Evolutionary conservation across 2,113 vertebrate species (phyloP).

Genomic region (Siphamia tubifer): DNA sequence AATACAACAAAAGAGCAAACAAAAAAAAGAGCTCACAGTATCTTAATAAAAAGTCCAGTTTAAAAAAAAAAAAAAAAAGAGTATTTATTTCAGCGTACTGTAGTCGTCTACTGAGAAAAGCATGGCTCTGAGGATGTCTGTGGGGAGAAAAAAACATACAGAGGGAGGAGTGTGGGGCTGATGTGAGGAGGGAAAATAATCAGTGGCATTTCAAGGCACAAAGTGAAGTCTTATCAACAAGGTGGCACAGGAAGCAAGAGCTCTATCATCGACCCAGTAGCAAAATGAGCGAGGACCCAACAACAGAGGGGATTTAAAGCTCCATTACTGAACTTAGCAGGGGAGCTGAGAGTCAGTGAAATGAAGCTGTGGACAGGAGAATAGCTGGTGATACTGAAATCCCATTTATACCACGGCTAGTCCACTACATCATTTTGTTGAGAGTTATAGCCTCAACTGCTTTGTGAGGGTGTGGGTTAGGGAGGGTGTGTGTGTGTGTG

Average conservation of each 20-base stretch:
- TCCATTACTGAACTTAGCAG: slow-evolving; percentile 68
- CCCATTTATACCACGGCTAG: slow-evolving; percentile 47
- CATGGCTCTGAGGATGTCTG: slow-evolving; percentile 35
- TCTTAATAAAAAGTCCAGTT: slow-evolving; percentile 30
- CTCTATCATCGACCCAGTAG: slow-evolving; percentile 46
- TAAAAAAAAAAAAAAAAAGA: slow-evolving; percentile 41
- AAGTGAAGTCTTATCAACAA: slow-evolving; percentile 73
- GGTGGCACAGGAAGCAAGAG: slow-evolving; percentile 60
- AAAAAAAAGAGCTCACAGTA: slow-evolving; percentile 16
- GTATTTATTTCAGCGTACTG: slow-evolving; percentile 41
- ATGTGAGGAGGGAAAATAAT: slow-evolving; percentile 53
- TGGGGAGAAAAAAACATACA: slow-evolving; percentile 5
- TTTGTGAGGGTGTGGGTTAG: not conserved
- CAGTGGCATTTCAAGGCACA: slow-evolving; percentile 52
- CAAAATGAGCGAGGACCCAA: slow-evolving; percentile 44
- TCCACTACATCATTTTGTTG: slow-evolving; percentile 51
- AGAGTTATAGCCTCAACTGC: slow-evolving; percentile 32
- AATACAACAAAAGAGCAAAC: slow-evolving; percentile 28
- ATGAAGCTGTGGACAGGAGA: slow-evolving; percentile 55
- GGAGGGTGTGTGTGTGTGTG: too few relatives aligned
- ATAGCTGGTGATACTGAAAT: slow-evolving; percentile 36
- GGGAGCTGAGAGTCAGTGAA: slow-evolving; percentile 53
- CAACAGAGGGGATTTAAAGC: slow-evolving; percentile 67
- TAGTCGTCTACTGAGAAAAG: slow-evolving; percentile 35
- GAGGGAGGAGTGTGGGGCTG: not conserved